Base-by-base conservation (phyloP, 2,113 vertebrate genomes). In the Theristicus caerulescens region DNA sequence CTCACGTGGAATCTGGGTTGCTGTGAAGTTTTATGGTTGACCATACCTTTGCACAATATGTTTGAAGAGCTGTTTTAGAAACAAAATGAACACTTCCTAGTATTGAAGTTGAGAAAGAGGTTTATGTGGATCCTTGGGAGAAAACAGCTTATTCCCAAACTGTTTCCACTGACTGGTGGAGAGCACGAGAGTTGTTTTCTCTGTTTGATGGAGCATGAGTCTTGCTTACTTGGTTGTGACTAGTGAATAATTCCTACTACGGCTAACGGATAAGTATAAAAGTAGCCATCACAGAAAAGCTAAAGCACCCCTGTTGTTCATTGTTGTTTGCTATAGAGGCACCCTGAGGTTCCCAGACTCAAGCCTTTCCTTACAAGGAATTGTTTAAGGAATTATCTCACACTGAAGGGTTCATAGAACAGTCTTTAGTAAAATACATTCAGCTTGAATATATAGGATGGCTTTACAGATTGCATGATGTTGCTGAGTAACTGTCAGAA, bases 1-100 rank as follows among this genome's bases (percentile, higher is more conserved):
- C 44, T 29, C 11, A 1, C 0, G 3, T 8, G 11, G 19, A n/a
- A 25, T 54, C 70, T 20, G 29, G 36, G 13, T 2, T 49, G n/a
- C 6, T 31, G 52, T 14, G 36, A 44, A 11, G 3, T 57, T 82
- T 26, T 26, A 46, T 69, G 16, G 36, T 8, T 70, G 59, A n/a
- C 36, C 52, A 16, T 34, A 31, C 7, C 42, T 62, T 29, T 34
- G 36, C 40, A 29, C 31, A 38, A n/a, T 7, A 2, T n/a, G 12
- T 38, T 69, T 42, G 29, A 51, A 57, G 32, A 82, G 27, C 3
- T 29, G 6, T 49, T 73, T 58, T 5, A 13, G 70, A 26, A 77
- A 71, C 12, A 88, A 58, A 47, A 62, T 7, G 49, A 70, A 5
- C 10, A 9, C 22, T 67, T 71, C 10, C 27, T 51, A 64, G 54